Base-by-base conservation (phyloP, 2,113 vertebrate species). In the Leptobrachium ailaonicum region DNA sequence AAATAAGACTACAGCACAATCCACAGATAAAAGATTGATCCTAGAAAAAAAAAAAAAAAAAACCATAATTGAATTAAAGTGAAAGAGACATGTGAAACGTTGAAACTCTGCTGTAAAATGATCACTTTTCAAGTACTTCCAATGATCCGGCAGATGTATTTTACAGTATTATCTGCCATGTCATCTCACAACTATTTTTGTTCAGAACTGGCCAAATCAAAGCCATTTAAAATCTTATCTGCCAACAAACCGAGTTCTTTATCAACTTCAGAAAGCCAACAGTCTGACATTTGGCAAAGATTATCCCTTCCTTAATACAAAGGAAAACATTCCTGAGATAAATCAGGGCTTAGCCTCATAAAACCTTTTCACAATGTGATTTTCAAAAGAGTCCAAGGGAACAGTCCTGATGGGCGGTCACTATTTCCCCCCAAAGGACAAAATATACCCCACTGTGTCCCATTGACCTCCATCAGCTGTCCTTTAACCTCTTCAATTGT, bases 341-440 rank as follows among this genome's bases (percentile, higher is more conserved):
- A 92, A 93, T 90, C 89, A 90, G 88, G 80, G 89, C 87, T 91
- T 92, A 88, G 88, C 91, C 90, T 91, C 90, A 92, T 92, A 93
- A 94, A 94, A 92, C 89, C 90, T 92, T 93, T 92, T 91, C 89
- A 92, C 92, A 93, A 90, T 89, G 83, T 89, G 89, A 90, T 92
- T 92, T 92, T 87, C 88, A 91, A 93, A 87, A 88, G 88, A 90
- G 91, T 87, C 88, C 88, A 91, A 91, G 10, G 13, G 67, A 88
- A 90, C 87, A 88, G 90, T 89, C 91, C 92, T 91, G 91, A 90
- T 89, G 92, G 90, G 89, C 88, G 88, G 88, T 32, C 20, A 32
- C 87, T 92, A 87, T 89, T 91, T 93, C 93, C 89, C 90, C 91
- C 89, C 87, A 94, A 92, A 92, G 92, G 93, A 90, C 93, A 91